phyloP scores from a whole-genome alignment of 2,888 invertebrate species.

The Trichogramma dendrolimi region DNA sequence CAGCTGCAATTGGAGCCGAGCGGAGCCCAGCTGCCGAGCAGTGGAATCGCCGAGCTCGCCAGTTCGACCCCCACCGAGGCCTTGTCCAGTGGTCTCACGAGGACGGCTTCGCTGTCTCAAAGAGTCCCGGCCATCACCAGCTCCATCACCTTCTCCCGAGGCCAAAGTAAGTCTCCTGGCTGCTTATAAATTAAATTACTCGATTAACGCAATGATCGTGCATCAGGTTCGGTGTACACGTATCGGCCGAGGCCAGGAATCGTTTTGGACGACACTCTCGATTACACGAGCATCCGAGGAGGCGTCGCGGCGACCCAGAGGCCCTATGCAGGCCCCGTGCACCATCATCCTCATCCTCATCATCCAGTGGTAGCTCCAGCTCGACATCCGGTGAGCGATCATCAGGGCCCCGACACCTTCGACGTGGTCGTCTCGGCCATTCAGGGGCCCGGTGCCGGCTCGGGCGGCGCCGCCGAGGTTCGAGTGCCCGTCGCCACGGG shows the following conservation, averaged over 20 bases:
- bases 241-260: slow-evolving; percentile 81
- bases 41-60: too few relatives aligned
- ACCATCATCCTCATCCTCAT: slow-evolving; percentile 43
- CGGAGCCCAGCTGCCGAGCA: slow-evolving; percentile 21
- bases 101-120: slow-evolving; percentile 26
- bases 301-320: slow-evolving; percentile 52
- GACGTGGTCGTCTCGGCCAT: slow-evolving; percentile 85
- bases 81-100: slow-evolving; percentile 2
- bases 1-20: slow-evolving; percentile 36
- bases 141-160: slow-evolving; percentile 39
- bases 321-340: slow-evolving; percentile 46
- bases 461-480: slow-evolving; percentile 46
- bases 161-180: slow-evolving; percentile 33
- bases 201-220: slow-evolving; percentile 31
- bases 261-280: slow-evolving; percentile 69
- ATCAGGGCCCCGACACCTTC: slow-evolving; percentile 70
- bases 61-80: slow-evolving; percentile 47
- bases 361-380: slow-evolving; percentile 36
- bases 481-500: slow-evolving; percentile 43
- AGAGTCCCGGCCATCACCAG: slow-evolving; percentile 28
- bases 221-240: slow-evolving; percentile 46
- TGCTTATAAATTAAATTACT: not conserved
- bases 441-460: slow-evolving; percentile 67
- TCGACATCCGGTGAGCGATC: slow-evolving; percentile 34
- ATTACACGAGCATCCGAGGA: slow-evolving; percentile 50